Percentiles rank a stretch among this genome's conserved stretches.
phyloP scores from a whole-genome alignment of 2,113 vertebrate genomes.

The Tetraodon nigroviridis region DNA sequence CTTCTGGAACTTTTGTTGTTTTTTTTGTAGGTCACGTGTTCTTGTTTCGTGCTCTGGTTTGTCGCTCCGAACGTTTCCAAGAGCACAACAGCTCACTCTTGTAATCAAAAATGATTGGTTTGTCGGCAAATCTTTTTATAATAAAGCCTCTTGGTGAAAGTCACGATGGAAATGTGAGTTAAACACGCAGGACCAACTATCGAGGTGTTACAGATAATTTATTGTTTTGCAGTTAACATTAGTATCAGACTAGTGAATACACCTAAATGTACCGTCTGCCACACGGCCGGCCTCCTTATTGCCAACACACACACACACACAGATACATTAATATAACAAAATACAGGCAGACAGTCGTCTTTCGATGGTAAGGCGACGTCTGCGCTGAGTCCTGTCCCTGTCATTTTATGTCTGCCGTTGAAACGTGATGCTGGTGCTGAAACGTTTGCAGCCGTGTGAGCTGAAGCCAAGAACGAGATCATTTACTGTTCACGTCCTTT shows the following conservation, averaged over 20 bases:
- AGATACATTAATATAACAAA: no score
- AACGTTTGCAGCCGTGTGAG: conserved; percentile 57
- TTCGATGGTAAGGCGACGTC: no score
- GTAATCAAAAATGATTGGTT: conserved; percentile 87
- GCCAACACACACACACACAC: no score
- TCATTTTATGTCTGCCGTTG: conserved; percentile 19
- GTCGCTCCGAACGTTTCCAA: conserved; percentile 24
- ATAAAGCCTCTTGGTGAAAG: conserved; percentile 78
- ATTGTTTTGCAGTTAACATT: no score
- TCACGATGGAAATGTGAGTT: not conserved
- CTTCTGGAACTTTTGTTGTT: conserved; percentile 43
- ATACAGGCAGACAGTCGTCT: no score
- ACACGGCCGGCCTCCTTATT: no score
- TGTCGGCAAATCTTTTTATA: conserved; percentile 86
- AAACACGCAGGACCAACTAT: no score
- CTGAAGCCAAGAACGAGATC: conserved; percentile 46
- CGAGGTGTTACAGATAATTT: no score
- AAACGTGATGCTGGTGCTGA: conserved; percentile 71
- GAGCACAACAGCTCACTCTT: conserved; percentile 19
- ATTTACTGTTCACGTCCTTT: conserved; percentile 33
- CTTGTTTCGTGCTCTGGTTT: conserved; percentile 41
- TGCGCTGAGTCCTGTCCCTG: not conserved
- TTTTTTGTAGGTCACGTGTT: conserved; percentile 31
- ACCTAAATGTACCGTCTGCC: no score
- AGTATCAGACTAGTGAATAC: no score